Conservation (phyloP, 1,140 invertebrate genomes). For the Dendrolimus punctatus region DNA sequence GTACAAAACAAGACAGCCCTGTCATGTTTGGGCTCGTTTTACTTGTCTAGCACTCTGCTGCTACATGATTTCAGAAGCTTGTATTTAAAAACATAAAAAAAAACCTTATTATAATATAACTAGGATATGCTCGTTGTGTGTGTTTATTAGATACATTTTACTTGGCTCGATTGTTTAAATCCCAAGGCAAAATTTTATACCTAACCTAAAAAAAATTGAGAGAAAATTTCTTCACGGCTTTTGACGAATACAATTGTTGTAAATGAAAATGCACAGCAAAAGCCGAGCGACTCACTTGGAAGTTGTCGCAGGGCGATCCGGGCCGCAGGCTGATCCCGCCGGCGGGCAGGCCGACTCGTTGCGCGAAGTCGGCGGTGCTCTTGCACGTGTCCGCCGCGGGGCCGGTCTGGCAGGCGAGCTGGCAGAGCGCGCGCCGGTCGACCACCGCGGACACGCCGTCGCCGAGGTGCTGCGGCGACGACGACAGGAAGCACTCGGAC, state of each 20-base stretch:
- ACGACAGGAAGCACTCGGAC: slow-evolving; percentile 97
- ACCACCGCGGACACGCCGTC: slow-evolving; percentile 49
- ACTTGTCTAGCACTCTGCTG: too few species aligned
- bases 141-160: too few species aligned
- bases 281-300: slow-evolving; percentile 77
- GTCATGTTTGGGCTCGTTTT: too few species aligned
- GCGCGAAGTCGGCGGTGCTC: slow-evolving; percentile 89
- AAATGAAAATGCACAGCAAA: background rate
- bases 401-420: slow-evolving; percentile 94
- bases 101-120: too few species aligned
- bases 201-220: too few species aligned
- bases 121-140: too few species aligned
- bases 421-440: slow-evolving; percentile 92
- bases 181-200: too few species aligned
- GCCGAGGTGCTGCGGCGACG: slow-evolving; percentile 81
- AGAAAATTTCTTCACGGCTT: too few species aligned
- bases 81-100: too few species aligned
- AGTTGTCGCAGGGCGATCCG: slow-evolving; percentile 98
- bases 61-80: too few species aligned
- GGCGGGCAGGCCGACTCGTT: slow-evolving; percentile 80
- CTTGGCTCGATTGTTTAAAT: too few species aligned
- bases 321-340: slow-evolving; percentile 92
- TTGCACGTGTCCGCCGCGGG: slow-evolving; percentile 83
- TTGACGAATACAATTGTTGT: background rate
- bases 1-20: too few species aligned